Conservation (phyloP, 2,113 vertebrate species). For the Megaceryle maxima region DNA sequence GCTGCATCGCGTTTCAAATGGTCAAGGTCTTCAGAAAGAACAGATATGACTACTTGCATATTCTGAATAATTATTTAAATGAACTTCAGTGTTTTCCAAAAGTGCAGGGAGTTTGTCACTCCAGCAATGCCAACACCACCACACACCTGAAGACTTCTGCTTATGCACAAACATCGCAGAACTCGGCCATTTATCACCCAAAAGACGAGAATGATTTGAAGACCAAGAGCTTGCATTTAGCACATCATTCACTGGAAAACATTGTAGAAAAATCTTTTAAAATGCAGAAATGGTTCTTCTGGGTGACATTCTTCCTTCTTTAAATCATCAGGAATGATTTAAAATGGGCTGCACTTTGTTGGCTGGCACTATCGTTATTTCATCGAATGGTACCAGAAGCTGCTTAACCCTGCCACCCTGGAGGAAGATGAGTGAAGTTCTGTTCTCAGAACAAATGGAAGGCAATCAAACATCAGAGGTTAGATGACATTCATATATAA, state of each 20-base stretch:
- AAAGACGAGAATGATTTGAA: background rate
- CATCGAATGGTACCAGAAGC: background rate
- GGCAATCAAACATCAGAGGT: background rate
- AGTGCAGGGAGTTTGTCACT: background rate
- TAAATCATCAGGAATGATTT: constrained; percentile 10
- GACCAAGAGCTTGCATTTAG: constrained; percentile 2
- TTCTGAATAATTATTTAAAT: background rate
- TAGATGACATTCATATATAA: background rate
- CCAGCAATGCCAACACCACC: background rate
- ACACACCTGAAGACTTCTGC: background rate
- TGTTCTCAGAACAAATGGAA: background rate
- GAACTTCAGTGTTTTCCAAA: background rate
- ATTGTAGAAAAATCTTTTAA: background rate
- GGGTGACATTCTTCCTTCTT: constrained; percentile 15
- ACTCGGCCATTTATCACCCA: background rate
- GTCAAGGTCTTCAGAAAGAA: background rate
- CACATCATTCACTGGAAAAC: background rate
- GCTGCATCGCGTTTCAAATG: background rate
- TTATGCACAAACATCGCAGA: background rate
- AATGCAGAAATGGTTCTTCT: constrained; percentile 32
- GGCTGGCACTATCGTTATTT: background rate
- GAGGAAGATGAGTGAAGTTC: background rate
- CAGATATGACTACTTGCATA: background rate
- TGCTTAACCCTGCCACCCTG: background rate
- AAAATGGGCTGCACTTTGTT: background rate